phyloP scores from a whole-genome alignment of 1,140 invertebrate genomes.

The Pomacea maculata region DNA sequence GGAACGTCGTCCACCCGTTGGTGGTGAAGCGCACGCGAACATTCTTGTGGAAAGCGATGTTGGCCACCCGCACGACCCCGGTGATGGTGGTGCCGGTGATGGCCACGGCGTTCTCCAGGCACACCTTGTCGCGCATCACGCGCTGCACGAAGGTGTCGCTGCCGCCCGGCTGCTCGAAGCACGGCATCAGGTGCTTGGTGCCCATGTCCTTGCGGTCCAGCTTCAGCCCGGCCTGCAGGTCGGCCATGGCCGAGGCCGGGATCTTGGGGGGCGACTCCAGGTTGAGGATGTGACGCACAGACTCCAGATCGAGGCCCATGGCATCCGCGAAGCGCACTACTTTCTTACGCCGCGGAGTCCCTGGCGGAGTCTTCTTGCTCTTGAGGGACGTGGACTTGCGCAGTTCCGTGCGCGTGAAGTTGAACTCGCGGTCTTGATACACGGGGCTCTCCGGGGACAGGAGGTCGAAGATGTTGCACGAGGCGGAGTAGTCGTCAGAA shows the following conservation, averaged over 20 bases:
- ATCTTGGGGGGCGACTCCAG: conserved; percentile 61
- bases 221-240: conserved; percentile 50
- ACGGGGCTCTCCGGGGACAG: conserved; percentile 41
- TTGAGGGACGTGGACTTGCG: conserved; percentile 77
- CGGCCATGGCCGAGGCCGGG: conserved; percentile 59
- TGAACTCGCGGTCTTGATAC: conserved; percentile 61
- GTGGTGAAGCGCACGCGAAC: conserved; percentile 87
- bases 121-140: conserved; percentile 78
- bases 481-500: background rate
- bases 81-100: conserved; percentile 75
- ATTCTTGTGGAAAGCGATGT: conserved; percentile 90
- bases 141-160: conserved; percentile 80
- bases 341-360: conserved; percentile 79
- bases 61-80: conserved; percentile 86
- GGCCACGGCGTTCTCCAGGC: conserved; percentile 78
- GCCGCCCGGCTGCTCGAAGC: conserved; percentile 85
- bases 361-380: conserved; percentile 89
- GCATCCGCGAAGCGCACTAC: conserved; percentile 95
- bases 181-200: conserved; percentile 70
- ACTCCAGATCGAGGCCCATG: conserved; percentile 89
- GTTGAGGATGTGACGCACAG: conserved; percentile 74
- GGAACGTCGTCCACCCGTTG: conserved; percentile 85
- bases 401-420: conserved; percentile 51
- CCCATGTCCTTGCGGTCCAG: conserved; percentile 46
- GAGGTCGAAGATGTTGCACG: conserved; percentile 7